Evolutionary conservation across 2,797 vertebrate species (phyloP).

Genomic region (Dicrostonyx torquatus): DNA sequence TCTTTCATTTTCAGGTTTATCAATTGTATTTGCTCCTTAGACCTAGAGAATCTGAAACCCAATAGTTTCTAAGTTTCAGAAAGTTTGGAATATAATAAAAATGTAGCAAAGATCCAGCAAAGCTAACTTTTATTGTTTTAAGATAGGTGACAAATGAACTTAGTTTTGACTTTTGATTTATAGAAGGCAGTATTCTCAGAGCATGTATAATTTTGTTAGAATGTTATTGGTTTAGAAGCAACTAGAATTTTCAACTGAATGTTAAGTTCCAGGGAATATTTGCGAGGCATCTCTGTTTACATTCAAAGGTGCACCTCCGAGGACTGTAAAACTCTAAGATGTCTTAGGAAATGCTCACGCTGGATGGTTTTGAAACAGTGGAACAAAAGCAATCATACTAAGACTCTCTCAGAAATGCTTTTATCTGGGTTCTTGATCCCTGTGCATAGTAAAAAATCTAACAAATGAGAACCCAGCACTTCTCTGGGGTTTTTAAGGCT

Average conservation of each 20-base stretch:
- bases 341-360: constrained; percentile 53
- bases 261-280: constrained; percentile 27
- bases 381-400: constrained; percentile 30
- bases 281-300: constrained; percentile 20
- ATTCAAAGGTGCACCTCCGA: constrained; percentile 13
- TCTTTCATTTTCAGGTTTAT: constrained; percentile 40
- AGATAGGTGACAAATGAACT: constrained; percentile 10
- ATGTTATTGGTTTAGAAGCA: constrained; percentile 46
- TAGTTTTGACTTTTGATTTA: constrained; percentile 33
- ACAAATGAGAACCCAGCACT: background rate
- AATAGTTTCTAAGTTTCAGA: background rate
- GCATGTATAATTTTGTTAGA: background rate
- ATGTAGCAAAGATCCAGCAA: background rate
- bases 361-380: background rate
- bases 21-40: background rate
- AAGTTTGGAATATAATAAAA: constrained; percentile 1
- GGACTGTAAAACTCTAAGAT: constrained; percentile 68
- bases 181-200: constrained; percentile 25
- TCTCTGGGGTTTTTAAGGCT: background rate
- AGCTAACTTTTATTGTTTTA: constrained; percentile 34
- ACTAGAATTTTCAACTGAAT: constrained; percentile 35
- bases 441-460: background rate
- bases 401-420: background rate
- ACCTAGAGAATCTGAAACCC: background rate
- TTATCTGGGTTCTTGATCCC: constrained; percentile 48